Evolutionary conservation across 2,888 invertebrate genomes (phyloP), one percentile per base, ranked within the genome.

Genomic region (Terebella lapidaria): DNA sequence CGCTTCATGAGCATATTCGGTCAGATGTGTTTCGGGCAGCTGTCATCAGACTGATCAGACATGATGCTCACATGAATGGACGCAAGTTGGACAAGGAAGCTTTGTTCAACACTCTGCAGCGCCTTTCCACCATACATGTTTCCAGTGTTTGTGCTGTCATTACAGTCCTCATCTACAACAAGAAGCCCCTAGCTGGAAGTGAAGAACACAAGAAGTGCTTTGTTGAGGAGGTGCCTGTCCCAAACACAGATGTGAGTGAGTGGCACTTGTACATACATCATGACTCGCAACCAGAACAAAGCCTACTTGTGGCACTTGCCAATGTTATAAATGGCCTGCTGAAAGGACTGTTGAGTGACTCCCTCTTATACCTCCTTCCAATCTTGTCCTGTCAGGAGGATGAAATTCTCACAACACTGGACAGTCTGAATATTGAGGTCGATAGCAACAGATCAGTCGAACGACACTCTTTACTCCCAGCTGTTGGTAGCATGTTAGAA

Each of bases 321-420:
- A 65, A 65, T 27, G 63, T 63, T 22, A 58, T 67, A 22, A 67
- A 67, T 47, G 30, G 29, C 24, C 60, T 67, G 20, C 60, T 67
- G 20, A 22, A 27, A 2, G 67, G 67, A 3, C 47, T 65, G 51
- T 60, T 67, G 30, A n/a, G 56, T 2, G 60, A 67, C 25, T 63
- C 65, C 18, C 61, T 67, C 26, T 56, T 65, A 22, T 67, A 59
- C 30, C 60, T 67, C n/a, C 42, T 67, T 26, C 65, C 67, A 4
- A 55, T 67, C 22, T 61, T 67, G 22, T 52, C 63, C 3, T 65
- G 65, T 45, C 22, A 28, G 2, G 54, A 56, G 30, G 51, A 57
- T 4, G 28, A 59, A 2, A 65, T 67, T 42, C 49, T 63, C 28
- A 35, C 55, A 10, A 65, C 52, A 47, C 55, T 66, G 46, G 49